Evolutionary conservation across 2,113 vertebrate genomes (phyloP), one percentile per base, ranked within the genome.

Genomic region (Hippopotamus amphibius): DNA sequence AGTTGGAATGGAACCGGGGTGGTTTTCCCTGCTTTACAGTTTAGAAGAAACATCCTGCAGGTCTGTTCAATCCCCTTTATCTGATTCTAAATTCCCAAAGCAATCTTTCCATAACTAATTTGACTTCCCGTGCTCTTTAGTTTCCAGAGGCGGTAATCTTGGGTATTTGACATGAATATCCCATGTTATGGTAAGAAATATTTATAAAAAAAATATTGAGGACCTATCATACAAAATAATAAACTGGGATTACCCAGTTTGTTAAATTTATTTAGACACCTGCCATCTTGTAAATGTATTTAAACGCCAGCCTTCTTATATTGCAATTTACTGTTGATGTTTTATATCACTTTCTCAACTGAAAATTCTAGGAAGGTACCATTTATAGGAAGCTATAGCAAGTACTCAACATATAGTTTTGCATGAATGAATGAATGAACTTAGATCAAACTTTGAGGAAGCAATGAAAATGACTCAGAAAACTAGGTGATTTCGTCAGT

Each of bases 181-280:
- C 30, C 26, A 92, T 16, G 41, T 89, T 94, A 84, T 41, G 33
- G 59, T 61, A 88, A n/a, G 22, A 79, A 95, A 88, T 76, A 90
- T 48, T 65, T 28, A 30, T n/a, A 65, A 7, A 89, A 81, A 81
- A 84, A 86, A 55, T 63, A 87, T 12, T 53, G 28, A 96, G 53
- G 8, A 86, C 4, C 59, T 88, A 63, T 50, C 43, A 88, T 63
- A 43, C 3, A 76, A 85, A 77, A 30, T 48, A 92, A 87, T 55
- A 89, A 92, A 76, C 22, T 21, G 6, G 5, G 30, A 46, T 65
- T 71, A 86, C 14, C 30, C 37, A 79, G 9, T 37, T 86, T 82
- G n/a, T 28, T 77, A 89, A 66, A 74, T 91, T 86, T 90, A 90
- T 48, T 96, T 55, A 63, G 88, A 50, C 12, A 92, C 7, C 11